Evolutionary conservation across 2,797 vertebrate species (phyloP).

Genomic region (Poliocrania exsul): DNA sequence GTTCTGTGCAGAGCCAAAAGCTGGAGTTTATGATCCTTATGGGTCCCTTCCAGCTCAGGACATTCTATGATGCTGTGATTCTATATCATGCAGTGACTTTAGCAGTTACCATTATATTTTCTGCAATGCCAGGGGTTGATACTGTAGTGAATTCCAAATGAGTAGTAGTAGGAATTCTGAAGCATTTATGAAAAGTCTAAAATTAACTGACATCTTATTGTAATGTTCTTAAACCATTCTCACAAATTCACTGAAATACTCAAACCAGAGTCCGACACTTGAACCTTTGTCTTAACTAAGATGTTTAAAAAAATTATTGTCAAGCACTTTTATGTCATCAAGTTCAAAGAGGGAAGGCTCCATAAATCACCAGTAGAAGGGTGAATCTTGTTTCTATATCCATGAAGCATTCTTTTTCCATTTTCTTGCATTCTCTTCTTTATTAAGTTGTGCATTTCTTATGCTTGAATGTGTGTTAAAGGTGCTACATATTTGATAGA

Average conservation of each 20-base stretch:
- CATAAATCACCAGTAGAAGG: background rate
- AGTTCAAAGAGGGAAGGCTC: background rate
- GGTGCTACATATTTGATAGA: background rate
- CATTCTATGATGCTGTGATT: background rate
- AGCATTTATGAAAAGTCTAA: background rate
- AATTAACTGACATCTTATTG: background rate
- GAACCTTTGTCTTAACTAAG: background rate
- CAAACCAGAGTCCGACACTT: background rate
- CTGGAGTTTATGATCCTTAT: background rate
- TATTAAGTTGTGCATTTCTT: background rate
- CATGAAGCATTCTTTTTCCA: background rate
- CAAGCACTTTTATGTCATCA: background rate
- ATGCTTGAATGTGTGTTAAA: background rate
- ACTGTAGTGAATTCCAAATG: background rate
- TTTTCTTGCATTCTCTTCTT: background rate
- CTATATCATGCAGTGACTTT: background rate
- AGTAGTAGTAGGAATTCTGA: background rate
- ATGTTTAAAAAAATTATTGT: background rate
- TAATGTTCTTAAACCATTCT: fast-evolving
- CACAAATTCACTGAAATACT: background rate
- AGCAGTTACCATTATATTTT: background rate
- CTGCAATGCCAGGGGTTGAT: background rate
- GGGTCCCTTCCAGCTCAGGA: too few species aligned
- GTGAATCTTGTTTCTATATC: background rate
- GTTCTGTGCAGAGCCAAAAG: background rate